Evolutionary conservation across 2,888 invertebrate genomes (phyloP).

Genomic region (Dynastes maya): DNA sequence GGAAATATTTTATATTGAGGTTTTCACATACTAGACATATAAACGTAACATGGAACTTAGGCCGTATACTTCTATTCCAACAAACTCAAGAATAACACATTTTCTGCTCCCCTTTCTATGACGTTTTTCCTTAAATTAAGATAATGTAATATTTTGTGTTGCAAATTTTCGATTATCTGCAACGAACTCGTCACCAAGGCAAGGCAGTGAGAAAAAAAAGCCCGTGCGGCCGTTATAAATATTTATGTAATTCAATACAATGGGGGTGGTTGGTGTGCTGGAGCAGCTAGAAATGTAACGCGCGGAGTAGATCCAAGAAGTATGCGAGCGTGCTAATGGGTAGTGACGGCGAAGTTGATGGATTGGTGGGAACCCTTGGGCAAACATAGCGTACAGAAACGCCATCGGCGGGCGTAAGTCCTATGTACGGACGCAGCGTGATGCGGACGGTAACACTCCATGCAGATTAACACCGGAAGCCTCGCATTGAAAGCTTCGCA

Average conservation of each 20-base stretch:
- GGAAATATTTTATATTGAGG: no score
- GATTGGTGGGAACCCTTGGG: conserved; percentile 71
- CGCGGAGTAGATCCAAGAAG: conserved; percentile 62
- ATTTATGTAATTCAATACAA: conserved; percentile 53
- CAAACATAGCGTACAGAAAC: conserved; percentile 66
- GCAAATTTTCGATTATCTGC: conserved; percentile 52
- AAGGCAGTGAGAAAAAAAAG: conserved; percentile 27
- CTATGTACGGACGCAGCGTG: conserved; percentile 60
- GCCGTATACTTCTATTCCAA: no score
- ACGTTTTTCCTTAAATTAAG: conserved; percentile 22
- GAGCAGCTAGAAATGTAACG: conserved; percentile 53
- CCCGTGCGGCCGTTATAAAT: conserved; percentile 47
- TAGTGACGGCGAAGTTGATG: conserved; percentile 78
- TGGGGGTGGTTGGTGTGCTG: conserved; percentile 48
- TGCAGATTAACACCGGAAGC: conserved; percentile 67
- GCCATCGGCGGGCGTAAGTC: conserved; percentile 61
- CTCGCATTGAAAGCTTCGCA: conserved; percentile 61
- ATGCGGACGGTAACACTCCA: conserved; percentile 63
- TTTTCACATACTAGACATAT: no score
- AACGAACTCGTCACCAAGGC: conserved; percentile 43
- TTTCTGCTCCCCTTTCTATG: no score
- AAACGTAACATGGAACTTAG: no score
- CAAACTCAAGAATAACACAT: no score
- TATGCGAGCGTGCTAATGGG: conserved; percentile 76
- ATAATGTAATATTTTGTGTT: conserved; percentile 47